These are phyloP conservation scores for Grammomys surdaster DNA, from an alignment of 2,113 vertebrate species.

Conservation along the genomic window DNA sequence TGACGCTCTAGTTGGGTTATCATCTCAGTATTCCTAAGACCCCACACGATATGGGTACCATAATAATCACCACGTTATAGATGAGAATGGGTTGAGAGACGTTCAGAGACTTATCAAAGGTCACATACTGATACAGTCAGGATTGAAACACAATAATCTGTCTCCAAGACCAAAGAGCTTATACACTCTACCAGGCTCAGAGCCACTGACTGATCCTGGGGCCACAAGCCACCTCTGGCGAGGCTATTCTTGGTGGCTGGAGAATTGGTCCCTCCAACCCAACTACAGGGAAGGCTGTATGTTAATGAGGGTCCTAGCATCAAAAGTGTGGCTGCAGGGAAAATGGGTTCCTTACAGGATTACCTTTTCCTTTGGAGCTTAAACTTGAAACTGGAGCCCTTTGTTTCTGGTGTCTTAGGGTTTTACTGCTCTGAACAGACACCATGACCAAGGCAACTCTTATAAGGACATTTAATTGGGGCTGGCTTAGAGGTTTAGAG, in stretches of 20 bases:
- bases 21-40: background rate
- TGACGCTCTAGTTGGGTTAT: background rate
- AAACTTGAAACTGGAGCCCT: slow-evolving; percentile 51
- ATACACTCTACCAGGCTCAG: background rate
- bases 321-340: background rate
- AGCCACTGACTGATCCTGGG: background rate
- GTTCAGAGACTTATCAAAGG: background rate
- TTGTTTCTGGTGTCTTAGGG: background rate
- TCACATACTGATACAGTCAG: background rate
- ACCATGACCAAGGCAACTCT: too few relatives aligned
- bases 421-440: too few relatives aligned
- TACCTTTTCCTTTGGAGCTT: slow-evolving; percentile 73
- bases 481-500: too few relatives aligned
- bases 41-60: background rate
- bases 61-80: background rate
- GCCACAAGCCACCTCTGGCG: background rate
- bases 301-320: slow-evolving; percentile 12
- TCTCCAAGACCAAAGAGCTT: background rate
- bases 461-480: too few relatives aligned
- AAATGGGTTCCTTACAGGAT: slow-evolving; percentile 66
- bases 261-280: background rate
- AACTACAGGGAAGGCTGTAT: background rate
- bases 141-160: slow-evolving; percentile 8
- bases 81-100: background rate
- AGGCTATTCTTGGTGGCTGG: background rate